phyloP scores from a whole-genome alignment of 2,797 vertebrate species.

The Huso huso region DNA sequence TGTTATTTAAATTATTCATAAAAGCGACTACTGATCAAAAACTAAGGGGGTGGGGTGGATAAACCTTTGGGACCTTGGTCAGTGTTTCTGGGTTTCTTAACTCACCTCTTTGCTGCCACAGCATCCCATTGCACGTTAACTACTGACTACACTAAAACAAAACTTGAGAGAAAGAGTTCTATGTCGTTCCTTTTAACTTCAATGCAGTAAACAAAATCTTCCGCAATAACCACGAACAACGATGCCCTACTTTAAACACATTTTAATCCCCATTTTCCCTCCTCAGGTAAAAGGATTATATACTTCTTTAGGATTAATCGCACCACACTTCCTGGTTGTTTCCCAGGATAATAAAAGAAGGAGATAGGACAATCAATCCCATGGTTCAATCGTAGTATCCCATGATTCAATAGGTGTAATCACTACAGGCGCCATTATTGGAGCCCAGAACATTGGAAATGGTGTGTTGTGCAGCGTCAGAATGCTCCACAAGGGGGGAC shows the following conservation, averaged over 20 bases:
- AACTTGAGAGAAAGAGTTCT: slow-evolving; percentile 29
- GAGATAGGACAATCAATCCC: too few relatives aligned
- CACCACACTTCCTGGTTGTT: slow-evolving; percentile 61
- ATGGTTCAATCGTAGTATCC: too few relatives aligned
- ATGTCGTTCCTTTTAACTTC: background rate
- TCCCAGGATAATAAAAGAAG: background rate
- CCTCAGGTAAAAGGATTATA: slow-evolving; percentile 48
- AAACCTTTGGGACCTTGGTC: background rate
- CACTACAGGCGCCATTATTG: too few relatives aligned
- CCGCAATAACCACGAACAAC: too few relatives aligned
- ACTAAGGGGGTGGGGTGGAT: too few relatives aligned
- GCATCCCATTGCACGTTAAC: slow-evolving; percentile 67
- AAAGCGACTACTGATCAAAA: too few relatives aligned
- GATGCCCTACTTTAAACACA: slow-evolving; percentile 28
- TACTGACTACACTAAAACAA: slow-evolving; percentile 41
- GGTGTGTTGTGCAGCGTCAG: too few relatives aligned
- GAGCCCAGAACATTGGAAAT: too few relatives aligned
- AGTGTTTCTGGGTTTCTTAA: slow-evolving; percentile 2
- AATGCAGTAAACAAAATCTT: too few relatives aligned
- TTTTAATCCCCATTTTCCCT: slow-evolving; percentile 31
- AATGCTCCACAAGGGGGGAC: too few relatives aligned
- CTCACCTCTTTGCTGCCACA: slow-evolving; percentile 69
- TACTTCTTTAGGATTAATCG: slow-evolving; percentile 44
- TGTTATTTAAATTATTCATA: too few relatives aligned
- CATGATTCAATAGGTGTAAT: too few relatives aligned